phyloP scores from a whole-genome alignment of 2,113 vertebrate species.

The Antennarius striatus region DNA sequence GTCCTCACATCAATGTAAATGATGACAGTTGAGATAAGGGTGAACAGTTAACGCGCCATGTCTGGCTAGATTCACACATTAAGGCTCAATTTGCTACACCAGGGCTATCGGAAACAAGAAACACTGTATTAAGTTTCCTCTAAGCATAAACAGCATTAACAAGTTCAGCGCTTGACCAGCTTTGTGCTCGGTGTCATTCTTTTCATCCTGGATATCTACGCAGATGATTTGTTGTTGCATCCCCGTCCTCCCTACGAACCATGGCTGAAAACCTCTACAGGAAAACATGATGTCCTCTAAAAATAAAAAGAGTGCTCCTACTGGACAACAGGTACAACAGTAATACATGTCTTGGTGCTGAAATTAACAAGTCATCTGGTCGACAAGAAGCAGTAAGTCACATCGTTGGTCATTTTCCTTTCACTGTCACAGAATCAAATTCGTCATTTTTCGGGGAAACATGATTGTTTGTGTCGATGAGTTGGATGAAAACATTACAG shows the following conservation, averaged over 20 bases:
- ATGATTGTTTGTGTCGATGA: too few species aligned
- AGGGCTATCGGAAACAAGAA: constrained; percentile 36
- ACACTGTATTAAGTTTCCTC: not conserved
- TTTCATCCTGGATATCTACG: not conserved
- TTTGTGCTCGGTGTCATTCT: not conserved
- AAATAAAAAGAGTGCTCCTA: constrained; percentile 7
- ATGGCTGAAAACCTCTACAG: not conserved
- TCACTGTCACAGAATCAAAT: too few species aligned
- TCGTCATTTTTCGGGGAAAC: too few species aligned
- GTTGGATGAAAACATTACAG: too few species aligned
- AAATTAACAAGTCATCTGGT: too few species aligned
- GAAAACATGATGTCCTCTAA: constrained; percentile 17
- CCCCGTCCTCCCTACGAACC: constrained; percentile 2
- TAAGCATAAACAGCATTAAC: constrained; percentile 11
- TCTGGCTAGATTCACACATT: constrained; percentile 45
- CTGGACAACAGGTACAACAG: not conserved
- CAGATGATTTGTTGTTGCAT: not conserved
- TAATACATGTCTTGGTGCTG: too few species aligned
- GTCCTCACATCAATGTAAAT: constrained; percentile 25
- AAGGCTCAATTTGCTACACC: constrained; percentile 67
- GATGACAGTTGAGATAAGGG: constrained; percentile 13
- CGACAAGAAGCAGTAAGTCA: too few species aligned
- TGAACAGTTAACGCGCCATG: constrained; percentile 3
- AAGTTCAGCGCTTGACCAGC: constrained; percentile 4
- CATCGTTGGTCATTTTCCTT: too few species aligned